Conservation (phyloP, 2,113 vertebrate species). For the Spea bombifrons region DNA sequence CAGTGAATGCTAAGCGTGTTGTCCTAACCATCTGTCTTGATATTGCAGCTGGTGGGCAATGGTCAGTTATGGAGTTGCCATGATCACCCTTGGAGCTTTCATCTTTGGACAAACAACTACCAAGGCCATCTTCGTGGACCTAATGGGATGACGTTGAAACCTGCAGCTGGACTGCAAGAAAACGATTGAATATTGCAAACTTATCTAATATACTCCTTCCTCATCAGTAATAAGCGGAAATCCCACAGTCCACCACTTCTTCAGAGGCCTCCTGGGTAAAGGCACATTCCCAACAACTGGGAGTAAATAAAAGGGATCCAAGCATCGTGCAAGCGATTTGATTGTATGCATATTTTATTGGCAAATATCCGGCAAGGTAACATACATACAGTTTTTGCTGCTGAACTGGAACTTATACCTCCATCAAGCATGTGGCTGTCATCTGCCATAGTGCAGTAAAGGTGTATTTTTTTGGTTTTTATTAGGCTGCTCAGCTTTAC, state of each 20-base stretch:
- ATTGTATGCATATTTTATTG: no score
- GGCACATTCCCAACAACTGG: no score
- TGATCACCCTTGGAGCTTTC: constrained; percentile 80
- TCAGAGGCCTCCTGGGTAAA: background rate
- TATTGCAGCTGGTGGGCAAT: constrained; percentile 80
- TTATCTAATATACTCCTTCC: background rate
- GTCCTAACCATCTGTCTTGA: background rate
- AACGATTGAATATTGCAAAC: constrained; percentile 17
- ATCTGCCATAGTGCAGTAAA: no score
- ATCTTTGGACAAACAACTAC: constrained; percentile 85
- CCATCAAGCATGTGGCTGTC: no score
- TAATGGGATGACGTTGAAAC: constrained; percentile 58
- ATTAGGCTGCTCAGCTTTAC: no score
- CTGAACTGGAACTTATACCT: no score
- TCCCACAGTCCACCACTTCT: background rate
- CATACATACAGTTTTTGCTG: no score
- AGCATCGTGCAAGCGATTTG: no score
- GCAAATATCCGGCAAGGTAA: no score
- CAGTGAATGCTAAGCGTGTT: background rate
- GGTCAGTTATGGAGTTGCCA: constrained; percentile 74
- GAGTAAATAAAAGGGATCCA: no score
- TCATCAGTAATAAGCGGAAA: background rate
- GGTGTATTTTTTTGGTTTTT: no score
- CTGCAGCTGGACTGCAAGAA: background rate
- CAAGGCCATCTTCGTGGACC: constrained; percentile 72